Conservation (phyloP, 1,140 invertebrate genomes). For the Holotrichia oblita region DNA sequence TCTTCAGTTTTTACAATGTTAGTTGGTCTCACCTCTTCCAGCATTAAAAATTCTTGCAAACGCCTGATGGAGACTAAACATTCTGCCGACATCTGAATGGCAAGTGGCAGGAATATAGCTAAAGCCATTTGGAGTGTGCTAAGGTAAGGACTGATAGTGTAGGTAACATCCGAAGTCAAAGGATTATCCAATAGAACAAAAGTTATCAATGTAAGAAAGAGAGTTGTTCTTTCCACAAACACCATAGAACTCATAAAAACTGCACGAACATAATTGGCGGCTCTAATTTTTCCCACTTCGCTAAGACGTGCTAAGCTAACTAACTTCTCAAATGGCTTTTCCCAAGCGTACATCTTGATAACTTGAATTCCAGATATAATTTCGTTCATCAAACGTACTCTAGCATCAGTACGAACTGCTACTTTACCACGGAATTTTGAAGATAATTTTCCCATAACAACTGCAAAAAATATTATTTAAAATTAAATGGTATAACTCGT, state of each 20-base stretch:
- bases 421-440: conserved; percentile 69
- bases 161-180: conserved; percentile 72
- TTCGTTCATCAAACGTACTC: conserved; percentile 85
- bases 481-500: background rate
- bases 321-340: conserved; percentile 74
- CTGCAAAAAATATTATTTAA: conserved; percentile 72
- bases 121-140: conserved; percentile 76
- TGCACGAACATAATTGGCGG: conserved; percentile 74
- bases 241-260: conserved; percentile 76
- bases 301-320: conserved; percentile 65
- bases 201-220: conserved; percentile 73
- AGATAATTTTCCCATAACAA: conserved; percentile 62
- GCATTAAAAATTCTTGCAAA: conserved; percentile 66
- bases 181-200: conserved; percentile 70
- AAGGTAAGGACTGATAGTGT: conserved; percentile 75
- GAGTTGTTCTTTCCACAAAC: conserved; percentile 73
- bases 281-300: conserved; percentile 63
- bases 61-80: conserved; percentile 63
- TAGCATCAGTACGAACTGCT: conserved; percentile 75
- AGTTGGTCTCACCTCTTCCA: conserved; percentile 63
- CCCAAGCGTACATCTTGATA: conserved; percentile 86
- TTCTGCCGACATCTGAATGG: conserved; percentile 64
- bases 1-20: conserved; percentile 38
- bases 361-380: conserved; percentile 79
- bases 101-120: conserved; percentile 74